Conservation (phyloP, 2,888 invertebrate species). For the Thymelicus lineola region DNA sequence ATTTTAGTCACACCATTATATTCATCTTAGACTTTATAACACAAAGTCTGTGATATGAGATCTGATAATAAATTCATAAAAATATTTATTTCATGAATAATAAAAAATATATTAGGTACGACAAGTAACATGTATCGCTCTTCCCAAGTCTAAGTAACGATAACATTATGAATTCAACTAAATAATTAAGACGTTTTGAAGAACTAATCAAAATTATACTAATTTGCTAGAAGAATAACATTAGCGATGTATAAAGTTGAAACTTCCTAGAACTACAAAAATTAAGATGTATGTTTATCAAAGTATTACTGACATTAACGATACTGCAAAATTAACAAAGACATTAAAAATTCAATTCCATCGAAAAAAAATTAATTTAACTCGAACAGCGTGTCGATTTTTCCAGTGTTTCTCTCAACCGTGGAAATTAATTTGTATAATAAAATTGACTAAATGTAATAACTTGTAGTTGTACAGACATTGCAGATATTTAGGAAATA, state of each 20-base stretch:
- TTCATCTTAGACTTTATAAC: too few species aligned
- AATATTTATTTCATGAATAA: neutral
- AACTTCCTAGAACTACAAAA: constrained; percentile 1
- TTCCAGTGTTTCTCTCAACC: too few species aligned
- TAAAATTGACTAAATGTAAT: too few species aligned
- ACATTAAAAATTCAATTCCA: constrained; percentile 2
- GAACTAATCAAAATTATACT: constrained; percentile 5
- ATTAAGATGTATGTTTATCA: neutral
- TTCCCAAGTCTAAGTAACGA: constrained; percentile 1
- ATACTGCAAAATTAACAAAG: neutral
- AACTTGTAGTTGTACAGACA: too few species aligned
- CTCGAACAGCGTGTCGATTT: neutral
- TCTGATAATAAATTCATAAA: too few species aligned
- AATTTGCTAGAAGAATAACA: constrained; percentile 1
- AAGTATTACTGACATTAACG: neutral
- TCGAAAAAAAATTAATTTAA: neutral
- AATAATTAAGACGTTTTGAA: constrained; percentile 7
- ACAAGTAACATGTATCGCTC: neutral
- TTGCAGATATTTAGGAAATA: too few species aligned
- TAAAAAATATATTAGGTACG: neutral
- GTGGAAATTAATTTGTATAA: too few species aligned
- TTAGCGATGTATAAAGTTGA: neutral
- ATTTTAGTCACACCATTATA: too few species aligned
- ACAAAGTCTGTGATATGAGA: too few species aligned
- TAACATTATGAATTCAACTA: neutral